A percentile compares a stretch with the other conserved stretches of the same genome.
Conservation (phyloP, 2,888 invertebrate species). For the Axea sp. region DNA sequence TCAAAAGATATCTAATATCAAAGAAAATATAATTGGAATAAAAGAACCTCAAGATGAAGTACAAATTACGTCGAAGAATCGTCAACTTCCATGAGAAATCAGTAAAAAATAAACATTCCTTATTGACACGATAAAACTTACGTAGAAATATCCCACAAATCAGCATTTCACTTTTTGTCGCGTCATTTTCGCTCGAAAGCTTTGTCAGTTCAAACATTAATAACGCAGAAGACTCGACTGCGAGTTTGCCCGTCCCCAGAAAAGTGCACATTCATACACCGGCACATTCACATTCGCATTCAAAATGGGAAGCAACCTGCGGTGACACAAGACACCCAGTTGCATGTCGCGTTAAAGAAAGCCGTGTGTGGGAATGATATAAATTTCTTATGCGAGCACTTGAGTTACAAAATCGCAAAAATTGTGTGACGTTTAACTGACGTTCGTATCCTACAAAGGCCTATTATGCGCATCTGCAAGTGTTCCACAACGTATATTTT, state of each 20-base stretch:
- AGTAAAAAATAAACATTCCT: slow-evolving; percentile 37
- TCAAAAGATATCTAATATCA: too few relatives aligned
- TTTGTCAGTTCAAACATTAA: slow-evolving; percentile 43
- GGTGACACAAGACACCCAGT: slow-evolving; percentile 64
- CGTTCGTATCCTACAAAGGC: slow-evolving; percentile 2
- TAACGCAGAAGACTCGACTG: slow-evolving; percentile 22
- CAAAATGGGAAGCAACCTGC: slow-evolving; percentile 49
- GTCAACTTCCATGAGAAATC: too few relatives aligned
- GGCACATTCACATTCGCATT: slow-evolving; percentile 16
- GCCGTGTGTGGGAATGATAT: slow-evolving; percentile 45
- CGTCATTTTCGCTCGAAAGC: slow-evolving; percentile 40
- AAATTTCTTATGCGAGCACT: slow-evolving; percentile 37
- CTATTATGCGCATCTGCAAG: background rate
- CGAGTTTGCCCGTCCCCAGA: slow-evolving; percentile 13
- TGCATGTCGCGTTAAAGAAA: slow-evolving; percentile 58
- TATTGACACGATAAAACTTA: slow-evolving; percentile 19
- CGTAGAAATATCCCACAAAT: slow-evolving; percentile 28
- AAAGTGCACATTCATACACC: slow-evolving; percentile 41
- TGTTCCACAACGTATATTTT: background rate
- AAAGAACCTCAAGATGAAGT: too few relatives aligned
- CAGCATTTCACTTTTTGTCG: slow-evolving; percentile 25
- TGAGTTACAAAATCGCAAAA: slow-evolving; percentile 16
- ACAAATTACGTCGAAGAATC: too few relatives aligned
- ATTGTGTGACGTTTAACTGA: slow-evolving; percentile 26
- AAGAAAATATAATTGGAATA: too few relatives aligned